Evolutionary conservation across 2,888 invertebrate species (phyloP).

Genomic region (Trachelus iudaicus): DNA sequence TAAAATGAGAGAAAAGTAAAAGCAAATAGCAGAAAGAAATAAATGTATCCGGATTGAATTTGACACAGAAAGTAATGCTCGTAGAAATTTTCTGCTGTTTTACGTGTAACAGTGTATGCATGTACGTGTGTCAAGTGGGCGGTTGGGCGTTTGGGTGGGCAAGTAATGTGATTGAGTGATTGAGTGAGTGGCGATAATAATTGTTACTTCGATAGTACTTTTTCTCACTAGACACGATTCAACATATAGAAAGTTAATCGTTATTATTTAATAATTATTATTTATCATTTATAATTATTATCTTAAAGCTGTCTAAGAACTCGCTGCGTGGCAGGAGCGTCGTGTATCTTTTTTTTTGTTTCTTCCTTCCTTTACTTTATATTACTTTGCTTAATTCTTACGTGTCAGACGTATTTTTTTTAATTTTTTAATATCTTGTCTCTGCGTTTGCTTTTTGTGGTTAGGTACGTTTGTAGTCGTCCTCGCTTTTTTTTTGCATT

Average conservation of each 20-base stretch:
- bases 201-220: constrained; percentile 57
- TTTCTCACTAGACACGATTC: constrained; percentile 63
- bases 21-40: constrained; percentile 4
- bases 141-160: not conserved
- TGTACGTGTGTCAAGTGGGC: not conserved
- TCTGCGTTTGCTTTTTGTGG: constrained; percentile 25
- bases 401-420: constrained; percentile 24
- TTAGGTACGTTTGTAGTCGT: constrained; percentile 56
- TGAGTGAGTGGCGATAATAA: constrained; percentile 3
- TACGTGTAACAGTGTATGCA: constrained; percentile 40
- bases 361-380: constrained; percentile 33
- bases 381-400: constrained; percentile 42
- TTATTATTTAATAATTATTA: constrained; percentile 63
- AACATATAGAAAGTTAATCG: constrained; percentile 64
- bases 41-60: constrained; percentile 1
- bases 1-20: constrained; percentile 14
- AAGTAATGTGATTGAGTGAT: not conserved
- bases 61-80: constrained; percentile 21
- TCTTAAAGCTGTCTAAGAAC: constrained; percentile 64
- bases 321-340: constrained; percentile 62
- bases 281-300: constrained; percentile 61
- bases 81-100: constrained; percentile 48
- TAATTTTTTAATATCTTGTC: constrained; percentile 24
- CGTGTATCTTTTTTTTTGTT: constrained; percentile 42
- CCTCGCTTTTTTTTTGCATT: constrained; percentile 32